These are phyloP conservation scores for Kryptolebias ocellatus DNA, from an alignment of 2,797 vertebrate species.

Conservation along the genomic window DNA sequence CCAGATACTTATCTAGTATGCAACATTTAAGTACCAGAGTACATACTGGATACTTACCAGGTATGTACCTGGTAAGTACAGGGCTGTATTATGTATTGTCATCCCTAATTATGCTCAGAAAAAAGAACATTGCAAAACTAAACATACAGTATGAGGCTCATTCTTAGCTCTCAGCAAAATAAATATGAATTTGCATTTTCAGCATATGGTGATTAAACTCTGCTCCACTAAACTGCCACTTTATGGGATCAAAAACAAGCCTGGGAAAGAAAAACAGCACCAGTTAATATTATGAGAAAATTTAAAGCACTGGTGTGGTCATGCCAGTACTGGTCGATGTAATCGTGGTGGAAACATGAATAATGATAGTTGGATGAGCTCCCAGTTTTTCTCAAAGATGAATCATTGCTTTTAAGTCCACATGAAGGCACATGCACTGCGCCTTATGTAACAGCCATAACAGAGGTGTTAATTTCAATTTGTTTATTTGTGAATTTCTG, in stretches of 20 bases:
- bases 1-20: too few species aligned
- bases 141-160: background rate
- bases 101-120: background rate
- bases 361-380: constrained; percentile 58
- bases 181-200: background rate
- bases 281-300: constrained; percentile 42
- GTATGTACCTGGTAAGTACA: too few species aligned
- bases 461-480: constrained; percentile 2
- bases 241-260: constrained; percentile 29
- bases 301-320: constrained; percentile 49
- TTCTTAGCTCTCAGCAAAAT: background rate
- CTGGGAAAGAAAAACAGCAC: constrained; percentile 49
- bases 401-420: constrained; percentile 63
- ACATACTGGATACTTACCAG: too few species aligned
- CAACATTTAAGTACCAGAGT: too few species aligned
- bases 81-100: too few species aligned
- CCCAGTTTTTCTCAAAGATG: constrained; percentile 58
- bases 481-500: background rate
- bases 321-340: constrained; percentile 56
- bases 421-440: constrained; percentile 63
- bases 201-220: constrained; percentile 14
- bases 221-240: constrained; percentile 6
- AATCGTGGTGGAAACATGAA: constrained; percentile 50
- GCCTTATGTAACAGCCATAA: constrained; percentile 36
- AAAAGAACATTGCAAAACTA: background rate